Percentiles rank a stretch among this genome's conserved stretches.
phyloP scores from a whole-genome alignment of 2,888 invertebrate genomes.

The Isotomurus palustris region DNA sequence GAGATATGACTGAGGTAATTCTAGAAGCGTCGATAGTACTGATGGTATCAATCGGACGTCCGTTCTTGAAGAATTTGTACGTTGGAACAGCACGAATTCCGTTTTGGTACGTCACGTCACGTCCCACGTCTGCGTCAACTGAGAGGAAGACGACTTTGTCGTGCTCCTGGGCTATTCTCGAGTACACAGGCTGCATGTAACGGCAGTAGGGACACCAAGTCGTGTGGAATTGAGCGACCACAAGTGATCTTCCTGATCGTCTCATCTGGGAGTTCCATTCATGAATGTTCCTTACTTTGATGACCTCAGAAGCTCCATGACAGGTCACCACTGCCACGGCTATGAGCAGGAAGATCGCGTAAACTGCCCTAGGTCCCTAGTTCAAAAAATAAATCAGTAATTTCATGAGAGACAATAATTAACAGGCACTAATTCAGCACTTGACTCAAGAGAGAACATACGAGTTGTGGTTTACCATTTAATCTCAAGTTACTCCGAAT shows the following conservation, averaged over 20 bases:
- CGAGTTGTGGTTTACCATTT: too few species aligned
- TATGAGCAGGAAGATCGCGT: background rate
- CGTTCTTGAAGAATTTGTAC: constrained; percentile 2
- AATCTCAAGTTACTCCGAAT: too few species aligned
- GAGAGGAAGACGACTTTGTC: background rate
- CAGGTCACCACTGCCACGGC: background rate
- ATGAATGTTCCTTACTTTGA: background rate
- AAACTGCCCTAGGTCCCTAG: too few species aligned
- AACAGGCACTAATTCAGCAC: background rate
- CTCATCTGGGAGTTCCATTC: background rate
- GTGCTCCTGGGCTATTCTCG: background rate
- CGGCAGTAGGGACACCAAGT: constrained; percentile 1
- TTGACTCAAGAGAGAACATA: too few species aligned
- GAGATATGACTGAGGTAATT: too few species aligned
- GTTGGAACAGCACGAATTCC: constrained; percentile 7
- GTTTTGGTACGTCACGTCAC: background rate
- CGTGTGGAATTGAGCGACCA: background rate
- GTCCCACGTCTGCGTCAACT: background rate
- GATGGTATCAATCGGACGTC: background rate
- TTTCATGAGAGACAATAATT: background rate
- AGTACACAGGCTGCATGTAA: constrained; percentile 1
- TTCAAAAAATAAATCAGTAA: background rate
- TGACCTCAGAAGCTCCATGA: background rate
- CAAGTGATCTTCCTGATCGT: background rate
- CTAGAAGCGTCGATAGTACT: background rate